Conservation (phyloP, 2,113 vertebrate genomes). For the Heterotis niloticus region DNA sequence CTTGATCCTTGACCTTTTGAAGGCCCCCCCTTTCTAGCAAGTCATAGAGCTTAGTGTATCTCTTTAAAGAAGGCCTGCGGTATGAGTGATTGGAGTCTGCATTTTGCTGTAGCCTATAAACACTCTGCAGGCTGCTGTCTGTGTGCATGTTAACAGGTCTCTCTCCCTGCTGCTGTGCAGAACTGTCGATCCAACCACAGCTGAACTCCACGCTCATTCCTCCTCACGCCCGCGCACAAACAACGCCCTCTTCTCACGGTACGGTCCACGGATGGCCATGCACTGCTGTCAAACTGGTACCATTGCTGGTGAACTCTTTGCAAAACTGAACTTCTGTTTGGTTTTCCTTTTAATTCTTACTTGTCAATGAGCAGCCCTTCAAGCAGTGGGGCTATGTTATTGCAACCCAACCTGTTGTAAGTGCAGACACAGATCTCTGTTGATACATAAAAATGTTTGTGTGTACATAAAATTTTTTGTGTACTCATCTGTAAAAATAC, state of each 20-base stretch:
- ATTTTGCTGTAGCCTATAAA: not conserved
- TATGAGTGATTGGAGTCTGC: not conserved
- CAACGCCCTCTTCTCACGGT: conserved; percentile 75
- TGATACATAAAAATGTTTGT: no score
- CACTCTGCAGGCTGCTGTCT: not conserved
- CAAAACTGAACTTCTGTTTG: not conserved
- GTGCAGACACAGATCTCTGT: no score
- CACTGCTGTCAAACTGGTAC: not conserved
- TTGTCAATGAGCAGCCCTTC: not conserved
- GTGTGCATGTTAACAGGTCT: not conserved
- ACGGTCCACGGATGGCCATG: conserved; percentile 20
- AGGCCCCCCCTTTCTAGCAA: no score
- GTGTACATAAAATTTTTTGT: not conserved
- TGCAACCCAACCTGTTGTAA: no score
- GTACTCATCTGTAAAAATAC: not conserved
- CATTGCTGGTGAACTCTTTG: no score
- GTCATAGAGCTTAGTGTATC: not conserved
- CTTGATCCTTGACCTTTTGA: no score
- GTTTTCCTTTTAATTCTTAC: not conserved
- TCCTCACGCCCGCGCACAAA: conserved; percentile 79
- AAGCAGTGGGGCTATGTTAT: not conserved
- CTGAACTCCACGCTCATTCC: conserved; percentile 87
- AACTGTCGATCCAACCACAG: conserved; percentile 85
- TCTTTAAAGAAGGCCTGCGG: not conserved
- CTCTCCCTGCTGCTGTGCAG: conserved; percentile 50